Evolutionary conservation across 1,140 invertebrate species (phyloP).

Genomic region (Drosophila carrolli): DNA sequence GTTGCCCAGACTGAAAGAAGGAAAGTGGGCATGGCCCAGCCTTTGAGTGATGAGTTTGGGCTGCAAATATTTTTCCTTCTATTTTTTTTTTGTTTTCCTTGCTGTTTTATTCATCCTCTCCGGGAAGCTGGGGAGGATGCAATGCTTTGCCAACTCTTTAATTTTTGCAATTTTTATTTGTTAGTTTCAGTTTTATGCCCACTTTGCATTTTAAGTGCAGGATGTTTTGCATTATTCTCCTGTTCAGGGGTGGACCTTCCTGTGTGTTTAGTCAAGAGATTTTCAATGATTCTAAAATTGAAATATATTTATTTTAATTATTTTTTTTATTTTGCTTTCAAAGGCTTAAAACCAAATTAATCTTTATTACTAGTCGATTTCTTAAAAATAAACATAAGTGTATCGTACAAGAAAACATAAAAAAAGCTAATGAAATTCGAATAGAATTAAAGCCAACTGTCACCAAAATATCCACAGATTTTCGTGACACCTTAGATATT

Average conservation of each 20-base stretch:
- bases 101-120: constrained; percentile 16
- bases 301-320: no score
- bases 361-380: no score
- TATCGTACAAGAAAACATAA: no score
- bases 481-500: background rate
- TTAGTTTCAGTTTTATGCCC: constrained; percentile 19
- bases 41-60: constrained; percentile 74
- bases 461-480: background rate
- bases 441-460: background rate
- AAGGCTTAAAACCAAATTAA: no score
- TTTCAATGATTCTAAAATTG: no score
- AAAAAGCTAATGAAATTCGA: background rate
- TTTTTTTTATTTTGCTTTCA: no score
- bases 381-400: no score
- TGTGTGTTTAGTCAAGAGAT: background rate
- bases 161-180: constrained; percentile 21
- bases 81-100: constrained; percentile 26
- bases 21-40: constrained; percentile 22
- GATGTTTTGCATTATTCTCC: constrained; percentile 13
- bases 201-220: constrained; percentile 28
- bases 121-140: constrained; percentile 21
- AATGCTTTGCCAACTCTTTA: constrained; percentile 46
- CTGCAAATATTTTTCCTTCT: constrained; percentile 44
- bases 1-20: constrained; percentile 1
- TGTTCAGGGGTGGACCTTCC: background rate